A percentile compares a stretch with the other conserved stretches of the same genome.
phyloP scores from a whole-genome alignment of 2,113 vertebrate species.

The Scolopax mira region DNA sequence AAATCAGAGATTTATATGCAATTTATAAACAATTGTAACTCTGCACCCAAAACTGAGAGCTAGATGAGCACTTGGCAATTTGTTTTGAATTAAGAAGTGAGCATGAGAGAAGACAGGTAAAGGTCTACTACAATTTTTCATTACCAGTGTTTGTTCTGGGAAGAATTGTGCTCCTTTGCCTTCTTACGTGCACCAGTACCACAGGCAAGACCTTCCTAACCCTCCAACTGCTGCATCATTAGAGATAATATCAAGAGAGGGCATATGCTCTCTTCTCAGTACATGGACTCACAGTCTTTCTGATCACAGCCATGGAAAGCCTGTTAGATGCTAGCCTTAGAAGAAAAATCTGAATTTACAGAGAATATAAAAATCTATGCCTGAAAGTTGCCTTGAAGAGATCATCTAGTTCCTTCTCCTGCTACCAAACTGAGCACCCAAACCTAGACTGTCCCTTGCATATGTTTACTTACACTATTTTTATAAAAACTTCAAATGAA shows the following conservation, averaged over 20 bases:
- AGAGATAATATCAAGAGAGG: neutral
- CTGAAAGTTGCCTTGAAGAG: neutral
- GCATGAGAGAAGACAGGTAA: neutral
- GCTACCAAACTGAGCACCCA: neutral
- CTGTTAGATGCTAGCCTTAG: neutral
- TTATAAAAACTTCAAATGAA: neutral
- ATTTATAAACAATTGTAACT: neutral
- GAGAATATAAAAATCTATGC: neutral
- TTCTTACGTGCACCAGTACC: neutral
- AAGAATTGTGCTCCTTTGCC: neutral
- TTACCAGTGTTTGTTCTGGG: neutral
- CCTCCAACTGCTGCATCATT: neutral
- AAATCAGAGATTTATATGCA: neutral
- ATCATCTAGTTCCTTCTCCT: neutral
- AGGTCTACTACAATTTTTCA: neutral
- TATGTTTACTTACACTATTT: neutral
- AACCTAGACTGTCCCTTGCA: neutral
- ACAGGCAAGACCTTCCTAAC: neutral
- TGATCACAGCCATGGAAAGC: neutral
- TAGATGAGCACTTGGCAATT: neutral
- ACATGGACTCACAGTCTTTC: neutral
- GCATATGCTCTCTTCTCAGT: neutral
- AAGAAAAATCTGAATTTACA: neutral
- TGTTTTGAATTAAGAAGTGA: neutral
- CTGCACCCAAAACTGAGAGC: neutral